A percentile compares a stretch with the other conserved stretches of the same genome.
Evolutionary conservation across 2,113 vertebrate species (phyloP).

Genomic region (Ranitomeya variabilis): DNA sequence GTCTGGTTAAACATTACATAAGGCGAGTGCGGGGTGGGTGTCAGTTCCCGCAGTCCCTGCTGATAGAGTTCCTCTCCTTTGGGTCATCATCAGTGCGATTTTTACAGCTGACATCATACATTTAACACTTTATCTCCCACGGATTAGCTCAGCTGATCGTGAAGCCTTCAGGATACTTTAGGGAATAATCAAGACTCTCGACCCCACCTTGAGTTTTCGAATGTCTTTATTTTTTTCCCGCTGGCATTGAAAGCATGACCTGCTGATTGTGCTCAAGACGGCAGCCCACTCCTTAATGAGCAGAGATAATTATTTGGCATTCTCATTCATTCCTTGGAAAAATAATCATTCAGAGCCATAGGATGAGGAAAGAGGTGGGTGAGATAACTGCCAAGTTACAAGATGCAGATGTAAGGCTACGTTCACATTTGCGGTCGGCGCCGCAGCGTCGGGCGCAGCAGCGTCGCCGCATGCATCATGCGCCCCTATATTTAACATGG

Average conservation of each 20-base stretch:
- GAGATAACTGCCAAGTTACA: slow-evolving; percentile 18
- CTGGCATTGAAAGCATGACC: slow-evolving; percentile 4
- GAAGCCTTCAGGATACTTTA: not conserved
- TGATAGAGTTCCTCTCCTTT: slow-evolving; percentile 30
- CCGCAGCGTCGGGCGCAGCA: too few relatives aligned
- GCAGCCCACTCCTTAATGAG: slow-evolving; percentile 33
- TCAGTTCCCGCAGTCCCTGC: not conserved
- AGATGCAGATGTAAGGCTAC: slow-evolving; percentile 22
- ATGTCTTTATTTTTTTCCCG: not conserved
- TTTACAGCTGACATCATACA: slow-evolving; percentile 15
- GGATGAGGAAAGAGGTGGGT: slow-evolving; percentile 14
- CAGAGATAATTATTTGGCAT: slow-evolving; percentile 47
- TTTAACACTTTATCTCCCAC: not conserved
- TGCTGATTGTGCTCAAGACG: slow-evolving; percentile 21
- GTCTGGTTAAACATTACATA: slow-evolving; percentile 12
- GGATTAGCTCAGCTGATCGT: not conserved
- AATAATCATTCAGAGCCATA: slow-evolving; percentile 5
- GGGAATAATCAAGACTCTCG: slow-evolving; percentile 4
- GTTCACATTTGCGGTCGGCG: too few relatives aligned
- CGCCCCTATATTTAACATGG: too few relatives aligned
- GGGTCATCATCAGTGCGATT: slow-evolving; percentile 11
- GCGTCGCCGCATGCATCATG: too few relatives aligned
- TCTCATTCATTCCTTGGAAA: slow-evolving; percentile 27
- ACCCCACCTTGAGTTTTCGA: not conserved
- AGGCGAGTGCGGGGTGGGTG: not conserved